These are phyloP conservation scores for Dipodomys spectabilis DNA, from an alignment of 2,113 vertebrate genomes.

Conservation along the genomic window DNA sequence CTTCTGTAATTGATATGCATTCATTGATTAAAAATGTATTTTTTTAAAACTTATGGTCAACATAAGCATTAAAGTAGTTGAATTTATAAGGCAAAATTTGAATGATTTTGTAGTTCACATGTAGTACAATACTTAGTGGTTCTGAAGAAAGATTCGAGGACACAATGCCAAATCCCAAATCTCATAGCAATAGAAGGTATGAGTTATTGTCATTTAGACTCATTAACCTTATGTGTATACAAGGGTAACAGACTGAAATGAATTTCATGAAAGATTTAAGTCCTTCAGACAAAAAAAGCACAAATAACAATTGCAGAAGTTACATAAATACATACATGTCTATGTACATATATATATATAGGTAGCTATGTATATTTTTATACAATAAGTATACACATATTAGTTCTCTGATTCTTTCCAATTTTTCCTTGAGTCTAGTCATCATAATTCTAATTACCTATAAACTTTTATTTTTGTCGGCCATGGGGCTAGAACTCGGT, in stretches of 20 bases:
- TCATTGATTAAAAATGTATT: neutral
- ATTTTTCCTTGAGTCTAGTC: neutral
- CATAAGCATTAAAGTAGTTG: constrained; percentile 24
- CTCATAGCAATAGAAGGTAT: neutral
- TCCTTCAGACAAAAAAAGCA: neutral
- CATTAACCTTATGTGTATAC: constrained; percentile 5
- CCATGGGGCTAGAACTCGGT: too few relatives aligned
- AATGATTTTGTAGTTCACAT: constrained; percentile 6
- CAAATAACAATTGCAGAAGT: neutral
- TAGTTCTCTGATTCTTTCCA: neutral
- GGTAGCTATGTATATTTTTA: too few relatives aligned
- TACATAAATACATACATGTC: neutral
- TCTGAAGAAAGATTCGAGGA: constrained; percentile 1
- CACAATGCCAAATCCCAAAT: constrained; percentile 2
- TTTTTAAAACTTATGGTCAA: neutral
- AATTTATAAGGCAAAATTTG: constrained; percentile 5
- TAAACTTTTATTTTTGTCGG: neutral
- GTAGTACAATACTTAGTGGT: neutral
- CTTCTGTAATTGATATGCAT: neutral
- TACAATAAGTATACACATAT: too few relatives aligned
- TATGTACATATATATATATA: too few relatives aligned
- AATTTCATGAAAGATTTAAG: neutral
- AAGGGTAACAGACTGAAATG: neutral
- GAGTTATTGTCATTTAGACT: neutral
- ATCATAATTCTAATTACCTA: neutral